Evolutionary conservation across 2,797 vertebrate species (phyloP).

Genomic region (Thalassophryne amazonica): DNA sequence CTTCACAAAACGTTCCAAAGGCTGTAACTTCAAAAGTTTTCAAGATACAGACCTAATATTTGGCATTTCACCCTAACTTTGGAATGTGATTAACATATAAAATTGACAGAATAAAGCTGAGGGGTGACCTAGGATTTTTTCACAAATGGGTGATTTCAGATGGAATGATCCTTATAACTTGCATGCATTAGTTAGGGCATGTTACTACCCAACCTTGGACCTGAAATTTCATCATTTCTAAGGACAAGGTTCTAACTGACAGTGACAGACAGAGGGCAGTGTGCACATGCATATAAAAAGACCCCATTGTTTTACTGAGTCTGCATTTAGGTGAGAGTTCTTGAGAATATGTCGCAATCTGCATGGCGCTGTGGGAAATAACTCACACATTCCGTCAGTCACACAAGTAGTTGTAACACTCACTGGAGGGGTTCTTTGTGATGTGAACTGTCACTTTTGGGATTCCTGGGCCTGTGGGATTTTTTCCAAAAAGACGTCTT

Average conservation of each 20-base stretch:
- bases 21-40: too few species aligned
- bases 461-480: slow-evolving; percentile 77
- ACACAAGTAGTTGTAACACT: slow-evolving; percentile 53
- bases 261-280: slow-evolving; percentile 54
- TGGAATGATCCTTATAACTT: too few species aligned
- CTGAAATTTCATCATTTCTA: background rate
- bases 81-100: too few species aligned
- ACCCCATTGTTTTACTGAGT: background rate
- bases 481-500: slow-evolving; percentile 17
- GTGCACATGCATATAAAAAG: slow-evolving; percentile 23
- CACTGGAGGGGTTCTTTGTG: slow-evolving; percentile 77
- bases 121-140: too few species aligned
- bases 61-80: too few species aligned
- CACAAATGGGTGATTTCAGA: too few species aligned
- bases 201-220: too few species aligned
- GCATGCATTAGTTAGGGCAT: too few species aligned
- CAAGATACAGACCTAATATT: too few species aligned
- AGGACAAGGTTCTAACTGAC: background rate
- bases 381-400: slow-evolving; percentile 17
- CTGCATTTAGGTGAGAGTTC: background rate
- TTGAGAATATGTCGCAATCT: slow-evolving; percentile 24
- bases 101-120: too few species aligned
- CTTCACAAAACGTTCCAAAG: too few species aligned
- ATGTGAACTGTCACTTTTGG: slow-evolving; percentile 81
- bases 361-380: slow-evolving; percentile 23